Evolutionary conservation across 2,797 vertebrate genomes (phyloP).

Genomic region (Rhadinocentrus ornatus): DNA sequence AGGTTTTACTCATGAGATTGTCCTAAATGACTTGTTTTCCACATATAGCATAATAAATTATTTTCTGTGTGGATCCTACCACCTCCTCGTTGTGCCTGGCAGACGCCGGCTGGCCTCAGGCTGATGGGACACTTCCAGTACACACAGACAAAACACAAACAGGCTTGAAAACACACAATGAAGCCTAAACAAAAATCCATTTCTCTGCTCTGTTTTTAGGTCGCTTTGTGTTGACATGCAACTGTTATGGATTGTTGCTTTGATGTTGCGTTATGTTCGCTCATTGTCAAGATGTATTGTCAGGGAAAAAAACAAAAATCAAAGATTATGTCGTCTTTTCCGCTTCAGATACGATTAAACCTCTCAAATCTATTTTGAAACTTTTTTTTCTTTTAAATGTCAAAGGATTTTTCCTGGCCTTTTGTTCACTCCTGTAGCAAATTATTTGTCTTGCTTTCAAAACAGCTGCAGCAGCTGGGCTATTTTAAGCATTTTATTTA

Average conservation of each 20-base stretch:
- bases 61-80: too few relatives aligned
- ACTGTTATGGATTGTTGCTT: conserved; percentile 63
- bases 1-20: neutral
- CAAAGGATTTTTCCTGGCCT: conserved; percentile 67
- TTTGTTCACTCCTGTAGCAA: conserved; percentile 65
- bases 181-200: conserved; percentile 41
- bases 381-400: conserved; percentile 52
- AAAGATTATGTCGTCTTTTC: conserved; percentile 49
- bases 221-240: conserved; percentile 44
- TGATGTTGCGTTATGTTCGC: conserved; percentile 68
- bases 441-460: conserved; percentile 56
- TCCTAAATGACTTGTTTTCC: neutral
- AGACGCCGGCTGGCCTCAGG: conserved; percentile 52
- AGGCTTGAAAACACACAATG: conserved; percentile 29
- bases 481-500: conserved; percentile 73
- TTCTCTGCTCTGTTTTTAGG: conserved; percentile 12
- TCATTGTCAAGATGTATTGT: conserved; percentile 56
- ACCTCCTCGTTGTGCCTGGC: conserved; percentile 43
- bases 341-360: conserved; percentile 52
- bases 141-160: conserved; percentile 30
- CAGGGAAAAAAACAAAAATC: conserved; percentile 43
- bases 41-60: neutral
- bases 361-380: conserved; percentile 65
- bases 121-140: conserved; percentile 42
- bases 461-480: conserved; percentile 42